Conservation (phyloP, 1,140 invertebrate genomes). For the Cardiocondyla obscurior region DNA sequence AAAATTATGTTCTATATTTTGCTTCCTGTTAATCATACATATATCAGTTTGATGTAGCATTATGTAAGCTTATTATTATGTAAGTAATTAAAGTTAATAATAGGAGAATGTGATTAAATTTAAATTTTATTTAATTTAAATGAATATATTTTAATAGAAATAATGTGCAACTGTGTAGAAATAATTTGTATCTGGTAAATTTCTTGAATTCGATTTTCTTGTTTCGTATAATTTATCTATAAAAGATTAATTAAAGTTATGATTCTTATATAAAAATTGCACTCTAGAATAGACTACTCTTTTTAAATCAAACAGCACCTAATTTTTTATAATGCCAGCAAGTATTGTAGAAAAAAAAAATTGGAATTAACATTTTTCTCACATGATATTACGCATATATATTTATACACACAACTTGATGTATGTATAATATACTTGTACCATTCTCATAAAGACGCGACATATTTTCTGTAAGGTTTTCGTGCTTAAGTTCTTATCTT, state of each 20-base stretch:
- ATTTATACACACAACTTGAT: conserved; percentile 39
- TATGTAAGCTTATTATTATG: too few species aligned
- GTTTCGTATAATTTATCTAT: neutral
- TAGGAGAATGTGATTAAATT: neutral
- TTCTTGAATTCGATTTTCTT: neutral
- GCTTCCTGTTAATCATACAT: too few species aligned
- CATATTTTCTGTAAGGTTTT: conserved; percentile 45
- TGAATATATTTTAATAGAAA: too few species aligned
- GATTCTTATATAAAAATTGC: neutral
- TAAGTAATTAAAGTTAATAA: neutral
- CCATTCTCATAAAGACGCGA: conserved; percentile 38
- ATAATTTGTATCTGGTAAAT: neutral
- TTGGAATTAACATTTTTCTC: conserved; percentile 36
- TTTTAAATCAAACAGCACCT: conserved; percentile 14
- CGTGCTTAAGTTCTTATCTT: conserved; percentile 46
- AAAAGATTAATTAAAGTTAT: neutral
- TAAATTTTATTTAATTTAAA: too few species aligned
- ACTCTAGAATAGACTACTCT: conserved; percentile 40
- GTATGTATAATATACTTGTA: conserved; percentile 42
- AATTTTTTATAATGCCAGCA: conserved; percentile 24
- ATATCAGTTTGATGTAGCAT: neutral
- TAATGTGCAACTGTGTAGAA: neutral
- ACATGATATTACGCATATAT: conserved; percentile 19
- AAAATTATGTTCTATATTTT: neutral
- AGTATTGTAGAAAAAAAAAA: conserved; percentile 18